Conservation (phyloP, 1,140 invertebrate species). For the Aphelinus certus region DNA sequence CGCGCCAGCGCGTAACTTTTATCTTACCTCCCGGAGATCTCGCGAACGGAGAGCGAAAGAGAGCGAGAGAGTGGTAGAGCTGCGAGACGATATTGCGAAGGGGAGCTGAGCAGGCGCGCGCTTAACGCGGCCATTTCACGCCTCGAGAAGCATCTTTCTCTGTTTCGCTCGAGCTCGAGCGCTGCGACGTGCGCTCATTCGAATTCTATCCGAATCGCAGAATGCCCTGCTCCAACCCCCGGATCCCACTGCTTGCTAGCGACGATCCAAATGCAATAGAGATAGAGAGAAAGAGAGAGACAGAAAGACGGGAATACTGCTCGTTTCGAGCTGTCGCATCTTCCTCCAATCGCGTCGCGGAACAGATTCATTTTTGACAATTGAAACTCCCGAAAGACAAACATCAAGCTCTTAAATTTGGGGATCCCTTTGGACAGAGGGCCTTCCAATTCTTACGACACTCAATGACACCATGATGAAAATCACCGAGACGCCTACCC, state of each 20-base stretch:
- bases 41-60: constrained; percentile 32
- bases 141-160: constrained; percentile 35
- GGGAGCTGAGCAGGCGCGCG: constrained; percentile 33
- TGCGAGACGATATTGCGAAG: not conserved
- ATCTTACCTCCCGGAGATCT: constrained; percentile 61
- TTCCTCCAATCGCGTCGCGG: too few relatives aligned
- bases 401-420: too few relatives aligned
- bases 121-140: constrained; percentile 47
- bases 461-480: too few relatives aligned
- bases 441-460: too few relatives aligned
- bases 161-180: constrained; percentile 21
- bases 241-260: not conserved
- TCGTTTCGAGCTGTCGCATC: too few relatives aligned
- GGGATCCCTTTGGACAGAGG: too few relatives aligned
- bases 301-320: too few relatives aligned
- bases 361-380: too few relatives aligned
- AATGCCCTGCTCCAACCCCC: not conserved
- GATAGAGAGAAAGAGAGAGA: too few relatives aligned
- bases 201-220: constrained; percentile 61
- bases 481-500: too few relatives aligned
- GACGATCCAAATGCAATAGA: too few relatives aligned
- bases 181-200: constrained; percentile 46
- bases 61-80: constrained; percentile 17
- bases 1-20: constrained; percentile 65
- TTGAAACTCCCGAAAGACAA: too few relatives aligned